These are phyloP conservation scores for Octodon degus DNA, from an alignment of 2,113 vertebrate species.

Conservation along the genomic window DNA sequence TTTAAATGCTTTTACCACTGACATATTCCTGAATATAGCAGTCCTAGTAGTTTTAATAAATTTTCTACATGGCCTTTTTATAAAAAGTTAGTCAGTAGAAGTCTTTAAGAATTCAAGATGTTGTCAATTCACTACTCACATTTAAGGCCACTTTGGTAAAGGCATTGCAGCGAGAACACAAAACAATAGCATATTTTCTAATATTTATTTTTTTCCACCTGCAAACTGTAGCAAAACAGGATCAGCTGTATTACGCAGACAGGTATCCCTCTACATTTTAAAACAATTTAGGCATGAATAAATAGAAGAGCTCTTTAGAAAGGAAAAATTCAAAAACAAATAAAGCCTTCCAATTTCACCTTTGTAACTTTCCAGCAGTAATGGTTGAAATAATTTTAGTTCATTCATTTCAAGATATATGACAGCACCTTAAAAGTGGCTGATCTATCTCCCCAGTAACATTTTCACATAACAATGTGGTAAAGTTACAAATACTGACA, in stretches of 20 bases:
- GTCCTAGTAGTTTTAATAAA: slow-evolving; percentile 70
- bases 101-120: slow-evolving; percentile 82
- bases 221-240: slow-evolving; percentile 94
- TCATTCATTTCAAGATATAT: slow-evolving; percentile 90
- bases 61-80: slow-evolving; percentile 82
- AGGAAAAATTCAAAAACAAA: slow-evolving; percentile 88
- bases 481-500: slow-evolving; percentile 99
- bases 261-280: slow-evolving; percentile 89
- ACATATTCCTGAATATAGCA: slow-evolving; percentile 78
- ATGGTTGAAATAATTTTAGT: slow-evolving; percentile 86
- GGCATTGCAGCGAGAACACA: slow-evolving; percentile 86
- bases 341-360: slow-evolving; percentile 88
- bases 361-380: slow-evolving; percentile 86
- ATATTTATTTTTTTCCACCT: slow-evolving; percentile 92
- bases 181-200: slow-evolving; percentile 87
- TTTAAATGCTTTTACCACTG: slow-evolving; percentile 81
- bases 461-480: slow-evolving; percentile 92
- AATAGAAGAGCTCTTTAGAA: slow-evolving; percentile 90
- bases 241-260: slow-evolving; percentile 93
- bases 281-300: slow-evolving; percentile 91
- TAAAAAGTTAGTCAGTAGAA: slow-evolving; percentile 78
- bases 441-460: slow-evolving; percentile 92
- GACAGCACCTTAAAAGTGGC: slow-evolving; percentile 92
- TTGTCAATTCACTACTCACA: slow-evolving; percentile 75
- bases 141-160: slow-evolving; percentile 82